A percentile compares a stretch with the other conserved stretches of the same genome.
phyloP scores from a whole-genome alignment of 2,797 vertebrate species.

The Micropoecilia bifurca region DNA sequence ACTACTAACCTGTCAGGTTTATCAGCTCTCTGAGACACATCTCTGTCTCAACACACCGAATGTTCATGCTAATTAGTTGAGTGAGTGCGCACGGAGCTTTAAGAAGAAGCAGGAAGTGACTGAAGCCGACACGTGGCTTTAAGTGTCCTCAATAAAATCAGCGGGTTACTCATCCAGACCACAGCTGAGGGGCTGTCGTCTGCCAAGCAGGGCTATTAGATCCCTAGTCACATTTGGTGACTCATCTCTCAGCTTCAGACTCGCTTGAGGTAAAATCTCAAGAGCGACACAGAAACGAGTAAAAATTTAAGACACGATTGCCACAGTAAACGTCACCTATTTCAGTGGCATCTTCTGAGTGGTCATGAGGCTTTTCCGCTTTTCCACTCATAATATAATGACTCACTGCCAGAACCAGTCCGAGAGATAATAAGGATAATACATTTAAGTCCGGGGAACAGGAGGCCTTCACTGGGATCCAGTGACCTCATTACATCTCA shows the following conservation, averaged over 20 bases:
- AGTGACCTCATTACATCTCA: constrained; percentile 82
- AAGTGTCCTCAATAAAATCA: constrained; percentile 66
- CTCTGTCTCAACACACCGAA: constrained; percentile 40
- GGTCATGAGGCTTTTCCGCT: constrained; percentile 35
- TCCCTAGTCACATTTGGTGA: constrained; percentile 59
- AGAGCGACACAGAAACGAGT: constrained; percentile 35
- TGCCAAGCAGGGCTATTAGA: constrained; percentile 69
- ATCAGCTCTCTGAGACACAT: constrained; percentile 34
- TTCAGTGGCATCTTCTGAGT: constrained; percentile 26
- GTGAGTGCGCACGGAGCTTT: constrained; percentile 55
- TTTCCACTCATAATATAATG: constrained; percentile 46
- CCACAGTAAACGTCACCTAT: constrained; percentile 14
- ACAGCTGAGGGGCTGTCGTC: constrained; percentile 57
- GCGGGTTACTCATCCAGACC: constrained; percentile 65
- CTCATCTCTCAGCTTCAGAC: constrained; percentile 67
- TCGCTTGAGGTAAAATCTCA: constrained; percentile 62
- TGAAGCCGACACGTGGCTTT: constrained; percentile 58
- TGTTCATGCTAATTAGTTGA: constrained; percentile 49
- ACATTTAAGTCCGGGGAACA: constrained; percentile 71
- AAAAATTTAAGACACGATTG: constrained; percentile 19
- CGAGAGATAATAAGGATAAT: constrained; percentile 77
- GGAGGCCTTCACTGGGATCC: constrained; percentile 65
- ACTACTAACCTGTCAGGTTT: constrained; percentile 36
- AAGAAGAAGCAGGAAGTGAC: constrained; percentile 44
- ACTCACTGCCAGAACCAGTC: constrained; percentile 62